phyloP scores from a whole-genome alignment of 2,888 invertebrate genomes.

The Andricus curvator region DNA sequence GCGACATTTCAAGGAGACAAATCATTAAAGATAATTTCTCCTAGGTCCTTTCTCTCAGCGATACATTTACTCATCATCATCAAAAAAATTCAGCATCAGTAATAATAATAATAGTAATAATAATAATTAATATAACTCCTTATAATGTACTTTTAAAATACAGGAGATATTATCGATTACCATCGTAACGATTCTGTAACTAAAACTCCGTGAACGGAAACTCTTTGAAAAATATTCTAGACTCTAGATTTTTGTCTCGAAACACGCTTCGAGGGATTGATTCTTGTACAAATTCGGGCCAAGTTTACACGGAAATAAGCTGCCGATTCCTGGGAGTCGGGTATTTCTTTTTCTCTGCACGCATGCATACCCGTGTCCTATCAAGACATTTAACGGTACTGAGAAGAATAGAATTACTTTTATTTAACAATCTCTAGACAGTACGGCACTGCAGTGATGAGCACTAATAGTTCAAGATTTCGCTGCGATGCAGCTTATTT shows the following conservation, averaged over 20 bases:
- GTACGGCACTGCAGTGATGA: conserved; percentile 43
- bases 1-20: conserved; percentile 39
- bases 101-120: conserved; percentile 21
- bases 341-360: conserved; percentile 28
- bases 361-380: neutral
- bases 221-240: conserved; percentile 37
- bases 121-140: conserved; percentile 27
- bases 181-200: conserved; percentile 22
- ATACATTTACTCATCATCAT: conserved; percentile 33
- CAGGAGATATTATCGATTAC: conserved; percentile 17
- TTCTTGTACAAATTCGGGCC: conserved; percentile 38
- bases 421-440: conserved; percentile 28
- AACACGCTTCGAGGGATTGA: conserved; percentile 4
- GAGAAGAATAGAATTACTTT: conserved; percentile 34
- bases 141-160: conserved; percentile 17
- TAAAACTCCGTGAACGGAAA: conserved; percentile 30
- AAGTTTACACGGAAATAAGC: conserved; percentile 44
- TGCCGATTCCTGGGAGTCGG: conserved; percentile 42
- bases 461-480: conserved; percentile 44
- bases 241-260: neutral
- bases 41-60: conserved; percentile 25
- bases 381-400: conserved; percentile 37
- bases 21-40: conserved; percentile 42
- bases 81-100: conserved; percentile 36
- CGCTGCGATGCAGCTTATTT: conserved; percentile 49